Conservation (phyloP, 2,797 vertebrate genomes). For the Lophius americanus region DNA sequence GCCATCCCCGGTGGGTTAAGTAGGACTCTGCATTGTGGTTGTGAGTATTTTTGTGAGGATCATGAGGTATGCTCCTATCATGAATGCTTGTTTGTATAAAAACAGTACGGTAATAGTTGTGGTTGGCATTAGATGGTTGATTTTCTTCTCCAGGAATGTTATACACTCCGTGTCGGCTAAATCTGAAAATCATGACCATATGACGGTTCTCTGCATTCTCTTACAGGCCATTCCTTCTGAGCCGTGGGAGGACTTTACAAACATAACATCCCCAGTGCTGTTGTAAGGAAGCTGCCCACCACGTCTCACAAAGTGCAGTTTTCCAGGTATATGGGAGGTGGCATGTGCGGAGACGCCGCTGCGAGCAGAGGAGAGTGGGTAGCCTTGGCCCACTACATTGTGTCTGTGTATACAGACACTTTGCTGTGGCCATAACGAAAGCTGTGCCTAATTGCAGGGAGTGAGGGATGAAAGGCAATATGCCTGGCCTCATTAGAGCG, state of each 20-base stretch:
- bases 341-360: conserved; percentile 36
- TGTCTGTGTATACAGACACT: conserved; percentile 78
- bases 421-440: conserved; percentile 74
- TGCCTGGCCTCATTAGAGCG: conserved; percentile 81
- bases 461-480: conserved; percentile 82
- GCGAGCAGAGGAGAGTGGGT: conserved; percentile 57
- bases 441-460: conserved; percentile 78
- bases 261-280: conserved; percentile 50
- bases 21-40: conserved; percentile 34
- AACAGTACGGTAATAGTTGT: conserved; percentile 69
- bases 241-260: conserved; percentile 62
- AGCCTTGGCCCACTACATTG: conserved; percentile 65
- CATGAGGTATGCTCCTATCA: conserved; percentile 47
- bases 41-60: conserved; percentile 49
- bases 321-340: conserved; percentile 52
- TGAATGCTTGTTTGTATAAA: conserved; percentile 66
- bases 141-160: conserved; percentile 77
- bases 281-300: conserved; percentile 32
- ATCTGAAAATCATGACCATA: conserved; percentile 81
- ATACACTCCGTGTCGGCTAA: conserved; percentile 73
- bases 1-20: conserved; percentile 41
- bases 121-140: conserved; percentile 71
- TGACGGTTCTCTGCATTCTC: conserved; percentile 74
- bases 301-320: conserved; percentile 53
- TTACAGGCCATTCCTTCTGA: conserved; percentile 59